Evolutionary conservation across 2,888 invertebrate species (phyloP).

Genomic region (Xestia xanthographa): DNA sequence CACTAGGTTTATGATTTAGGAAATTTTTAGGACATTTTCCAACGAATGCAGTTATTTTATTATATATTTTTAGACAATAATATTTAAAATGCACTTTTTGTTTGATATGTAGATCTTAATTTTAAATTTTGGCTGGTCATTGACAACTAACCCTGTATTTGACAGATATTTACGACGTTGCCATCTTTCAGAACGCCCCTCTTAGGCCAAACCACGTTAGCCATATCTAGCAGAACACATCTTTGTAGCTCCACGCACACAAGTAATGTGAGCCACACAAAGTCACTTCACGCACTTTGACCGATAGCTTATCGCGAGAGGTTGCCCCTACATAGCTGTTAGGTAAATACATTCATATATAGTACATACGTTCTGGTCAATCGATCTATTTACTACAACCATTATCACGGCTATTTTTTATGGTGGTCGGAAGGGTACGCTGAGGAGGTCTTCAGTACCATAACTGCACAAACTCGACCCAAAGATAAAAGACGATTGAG

Average conservation of each 20-base stretch:
- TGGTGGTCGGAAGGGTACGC: background rate
- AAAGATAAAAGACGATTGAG: background rate
- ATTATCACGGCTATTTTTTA: background rate
- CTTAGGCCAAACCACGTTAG: background rate
- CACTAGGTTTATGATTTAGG: too few relatives aligned
- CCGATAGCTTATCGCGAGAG: slow-evolving; percentile 69
- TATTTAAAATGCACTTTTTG: too few relatives aligned
- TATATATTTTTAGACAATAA: too few relatives aligned
- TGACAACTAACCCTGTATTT: too few relatives aligned
- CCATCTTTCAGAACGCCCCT: background rate
- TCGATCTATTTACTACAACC: slow-evolving; percentile 48
- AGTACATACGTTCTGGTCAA: slow-evolving; percentile 50
- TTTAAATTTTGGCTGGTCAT: too few relatives aligned
- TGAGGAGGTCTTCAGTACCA: background rate
- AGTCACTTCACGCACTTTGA: slow-evolving; percentile 64
- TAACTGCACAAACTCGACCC: background rate
- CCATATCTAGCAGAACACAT: slow-evolving; percentile 44
- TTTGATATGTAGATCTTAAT: too few relatives aligned
- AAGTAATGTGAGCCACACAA: slow-evolving; percentile 62
- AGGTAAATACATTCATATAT: slow-evolving; percentile 60
- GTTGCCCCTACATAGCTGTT: slow-evolving; percentile 61
- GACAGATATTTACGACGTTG: background rate
- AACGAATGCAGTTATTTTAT: too few relatives aligned
- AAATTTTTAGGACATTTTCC: too few relatives aligned
- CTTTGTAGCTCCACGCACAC: slow-evolving; percentile 60